phyloP scores from a whole-genome alignment of 1,140 invertebrate genomes.

The Bombus turneri region DNA sequence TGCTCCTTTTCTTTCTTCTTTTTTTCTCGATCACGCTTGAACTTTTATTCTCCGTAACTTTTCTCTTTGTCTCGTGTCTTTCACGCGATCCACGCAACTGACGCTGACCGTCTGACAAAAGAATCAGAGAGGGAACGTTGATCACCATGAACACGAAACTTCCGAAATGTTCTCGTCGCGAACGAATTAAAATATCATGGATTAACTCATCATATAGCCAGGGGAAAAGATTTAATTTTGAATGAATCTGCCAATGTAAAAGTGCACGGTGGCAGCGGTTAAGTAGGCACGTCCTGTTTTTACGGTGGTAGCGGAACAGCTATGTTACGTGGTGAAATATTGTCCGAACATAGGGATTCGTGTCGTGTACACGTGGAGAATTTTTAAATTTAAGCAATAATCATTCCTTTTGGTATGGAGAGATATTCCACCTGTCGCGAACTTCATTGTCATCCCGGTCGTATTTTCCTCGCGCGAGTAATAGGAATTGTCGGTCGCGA shows the following conservation, averaged over 20 bases:
- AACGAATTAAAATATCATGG: conserved; percentile 2
- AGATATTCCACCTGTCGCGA: conserved; percentile 54
- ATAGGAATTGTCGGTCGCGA: conserved; percentile 57
- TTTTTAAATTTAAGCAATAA: conserved; percentile 23
- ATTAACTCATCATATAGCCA: not conserved
- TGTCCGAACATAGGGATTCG: not conserved
- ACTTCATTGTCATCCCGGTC: conserved; percentile 58
- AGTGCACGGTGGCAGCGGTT: too few species aligned
- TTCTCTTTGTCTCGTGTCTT: conserved; percentile 15
- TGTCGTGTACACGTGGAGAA: not conserved
- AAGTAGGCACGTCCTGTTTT: not conserved
- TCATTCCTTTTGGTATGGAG: conserved; percentile 8
- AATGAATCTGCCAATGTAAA: too few species aligned
- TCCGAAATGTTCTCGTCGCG: not conserved
- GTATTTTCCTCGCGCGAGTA: conserved; percentile 58
- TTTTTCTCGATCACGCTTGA: not conserved
- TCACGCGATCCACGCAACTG: conserved; percentile 24
- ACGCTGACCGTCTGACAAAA: not conserved
- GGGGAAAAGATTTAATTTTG: too few species aligned
- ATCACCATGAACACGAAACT: not conserved
- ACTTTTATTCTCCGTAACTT: conserved; percentile 34
- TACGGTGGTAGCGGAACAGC: not conserved
- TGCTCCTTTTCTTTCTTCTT: not conserved
- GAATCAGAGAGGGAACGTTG: not conserved
- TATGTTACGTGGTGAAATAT: not conserved